Evolutionary conservation across 1,140 invertebrate genomes (phyloP).

Genomic region (Stratiolaelaps scimitus): DNA sequence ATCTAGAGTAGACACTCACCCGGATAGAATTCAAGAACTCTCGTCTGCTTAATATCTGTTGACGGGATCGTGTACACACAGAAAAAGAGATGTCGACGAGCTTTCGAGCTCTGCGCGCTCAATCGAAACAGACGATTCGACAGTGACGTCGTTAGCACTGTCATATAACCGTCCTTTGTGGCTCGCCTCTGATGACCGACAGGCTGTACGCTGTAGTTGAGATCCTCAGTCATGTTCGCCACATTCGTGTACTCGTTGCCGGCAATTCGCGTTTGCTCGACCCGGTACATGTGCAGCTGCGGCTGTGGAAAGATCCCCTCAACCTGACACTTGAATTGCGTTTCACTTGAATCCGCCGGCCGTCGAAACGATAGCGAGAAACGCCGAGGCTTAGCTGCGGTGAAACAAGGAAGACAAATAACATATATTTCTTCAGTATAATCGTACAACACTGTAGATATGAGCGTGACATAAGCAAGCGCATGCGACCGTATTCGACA

Average conservation of each 20-base stretch:
- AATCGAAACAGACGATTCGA: slow-evolving; percentile 26
- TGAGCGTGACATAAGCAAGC: no score
- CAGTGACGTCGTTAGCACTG: slow-evolving; percentile 16
- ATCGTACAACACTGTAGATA: no score
- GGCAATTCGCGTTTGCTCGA: slow-evolving; percentile 23
- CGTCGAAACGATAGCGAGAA: slow-evolving; percentile 21
- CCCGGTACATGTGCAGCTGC: slow-evolving; percentile 25
- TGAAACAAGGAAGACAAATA: neutral
- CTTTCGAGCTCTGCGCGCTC: slow-evolving; percentile 16
- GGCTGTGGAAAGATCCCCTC: slow-evolving; percentile 24
- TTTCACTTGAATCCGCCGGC: slow-evolving; percentile 16
- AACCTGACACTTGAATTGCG: slow-evolving; percentile 26
- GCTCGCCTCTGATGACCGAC: slow-evolving; percentile 21
- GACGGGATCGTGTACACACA: slow-evolving; percentile 25
- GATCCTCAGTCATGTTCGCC: slow-evolving; percentile 20
- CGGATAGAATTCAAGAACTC: slow-evolving; percentile 26
- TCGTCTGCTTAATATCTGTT: slow-evolving; percentile 24
- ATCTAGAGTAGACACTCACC: slow-evolving; percentile 5
- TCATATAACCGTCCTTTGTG: slow-evolving; percentile 22
- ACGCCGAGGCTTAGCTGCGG: slow-evolving; percentile 10
- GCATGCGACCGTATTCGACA: no score
- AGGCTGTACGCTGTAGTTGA: slow-evolving; percentile 24
- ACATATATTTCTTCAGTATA: no score
- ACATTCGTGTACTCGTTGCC: slow-evolving; percentile 28
- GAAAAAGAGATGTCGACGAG: slow-evolving; percentile 25